phyloP scores from a whole-genome alignment of 2,113 vertebrate species.

The Telmatochromis brichardi region DNA sequence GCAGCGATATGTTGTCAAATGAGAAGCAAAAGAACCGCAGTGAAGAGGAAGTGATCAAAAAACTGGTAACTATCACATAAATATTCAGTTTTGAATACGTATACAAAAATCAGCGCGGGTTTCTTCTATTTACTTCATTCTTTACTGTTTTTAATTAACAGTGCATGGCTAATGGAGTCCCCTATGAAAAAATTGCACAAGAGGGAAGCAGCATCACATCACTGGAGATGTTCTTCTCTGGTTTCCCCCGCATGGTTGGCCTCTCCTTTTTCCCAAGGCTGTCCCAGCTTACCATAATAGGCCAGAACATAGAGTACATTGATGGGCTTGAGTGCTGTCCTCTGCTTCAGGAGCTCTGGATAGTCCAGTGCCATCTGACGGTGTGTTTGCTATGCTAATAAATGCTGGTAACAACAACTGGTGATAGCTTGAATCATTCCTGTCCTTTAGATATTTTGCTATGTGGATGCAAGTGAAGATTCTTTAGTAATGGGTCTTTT shows the following conservation, averaged over 20 bases:
- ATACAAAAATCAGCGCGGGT: neutral
- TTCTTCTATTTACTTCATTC: neutral
- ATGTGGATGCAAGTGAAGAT: neutral
- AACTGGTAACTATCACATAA: conserved; percentile 68
- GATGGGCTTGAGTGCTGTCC: conserved; percentile 71
- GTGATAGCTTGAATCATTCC: neutral
- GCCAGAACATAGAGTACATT: conserved; percentile 72
- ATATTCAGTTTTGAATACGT: neutral
- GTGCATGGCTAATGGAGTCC: conserved; percentile 76
- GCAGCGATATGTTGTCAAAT: conserved; percentile 61
- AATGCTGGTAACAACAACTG: neutral
- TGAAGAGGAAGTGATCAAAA: conserved; percentile 76
- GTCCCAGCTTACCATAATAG: conserved; percentile 72
- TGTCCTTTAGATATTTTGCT: neutral
- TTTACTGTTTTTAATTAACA: conserved; percentile 24
- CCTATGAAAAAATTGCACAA: conserved; percentile 69
- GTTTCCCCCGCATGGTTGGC: conserved; percentile 74
- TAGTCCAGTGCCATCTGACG: conserved; percentile 73
- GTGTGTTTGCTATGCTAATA: conserved; percentile 57
- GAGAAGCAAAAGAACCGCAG: conserved; percentile 49
- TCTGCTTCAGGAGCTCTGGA: conserved; percentile 78
- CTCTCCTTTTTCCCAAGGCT: conserved; percentile 75
- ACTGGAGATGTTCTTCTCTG: conserved; percentile 82
- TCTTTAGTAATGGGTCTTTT: neutral
- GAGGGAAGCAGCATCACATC: conserved; percentile 58